Conservation (phyloP, 2,113 vertebrate genomes). For the Podarcis raffonei region DNA sequence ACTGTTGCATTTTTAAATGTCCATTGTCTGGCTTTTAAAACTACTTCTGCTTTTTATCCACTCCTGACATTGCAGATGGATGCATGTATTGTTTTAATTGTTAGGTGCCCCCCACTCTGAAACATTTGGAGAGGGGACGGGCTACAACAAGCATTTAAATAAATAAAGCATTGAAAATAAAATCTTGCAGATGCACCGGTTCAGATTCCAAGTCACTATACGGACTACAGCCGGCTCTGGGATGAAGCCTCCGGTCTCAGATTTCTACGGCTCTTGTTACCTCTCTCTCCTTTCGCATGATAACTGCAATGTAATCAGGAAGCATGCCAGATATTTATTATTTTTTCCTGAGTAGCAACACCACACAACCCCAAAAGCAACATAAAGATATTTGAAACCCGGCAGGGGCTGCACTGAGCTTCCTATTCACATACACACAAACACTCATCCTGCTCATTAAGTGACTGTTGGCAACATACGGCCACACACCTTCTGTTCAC, state of each 20-base stretch:
- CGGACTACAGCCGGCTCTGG: background rate
- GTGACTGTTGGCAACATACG: accelerated
- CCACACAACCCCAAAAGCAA: background rate
- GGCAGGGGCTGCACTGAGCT: background rate
- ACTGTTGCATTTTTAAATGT: too few relatives aligned
- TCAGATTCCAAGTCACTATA: background rate
- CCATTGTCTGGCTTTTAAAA: too few relatives aligned
- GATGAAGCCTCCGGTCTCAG: accelerated
- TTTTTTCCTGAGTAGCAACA: background rate
- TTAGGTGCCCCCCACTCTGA: too few relatives aligned
- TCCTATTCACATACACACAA: background rate
- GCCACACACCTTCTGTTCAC: background rate
- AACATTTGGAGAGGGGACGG: too few relatives aligned
- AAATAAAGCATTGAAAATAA: too few relatives aligned
- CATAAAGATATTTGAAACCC: background rate
- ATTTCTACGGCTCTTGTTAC: background rate
- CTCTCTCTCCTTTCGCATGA: background rate
- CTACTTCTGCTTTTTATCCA: too few relatives aligned
- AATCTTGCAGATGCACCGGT: background rate
- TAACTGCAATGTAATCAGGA: background rate
- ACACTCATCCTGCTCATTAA: background rate
- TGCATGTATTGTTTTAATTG: too few relatives aligned
- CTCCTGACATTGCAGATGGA: too few relatives aligned
- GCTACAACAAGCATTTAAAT: too few relatives aligned
- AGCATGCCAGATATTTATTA: background rate